These are phyloP conservation scores for Epinephelus cyanopodus DNA, from an alignment of 2,113 vertebrate species.

Conservation along the genomic window DNA sequence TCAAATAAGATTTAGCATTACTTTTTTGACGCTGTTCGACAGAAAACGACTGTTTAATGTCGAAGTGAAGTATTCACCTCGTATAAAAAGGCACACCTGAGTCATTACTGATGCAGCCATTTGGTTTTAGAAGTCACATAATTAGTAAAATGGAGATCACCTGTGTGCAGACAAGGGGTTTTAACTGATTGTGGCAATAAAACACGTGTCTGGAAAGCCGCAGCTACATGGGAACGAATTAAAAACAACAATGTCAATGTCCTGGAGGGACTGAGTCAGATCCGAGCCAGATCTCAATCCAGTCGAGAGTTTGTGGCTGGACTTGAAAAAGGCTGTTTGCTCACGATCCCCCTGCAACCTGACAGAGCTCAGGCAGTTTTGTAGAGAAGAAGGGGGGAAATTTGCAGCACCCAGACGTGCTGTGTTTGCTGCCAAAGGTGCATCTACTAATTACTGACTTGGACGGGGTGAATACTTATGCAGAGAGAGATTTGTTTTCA, in stretches of 20 bases:
- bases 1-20: background rate
- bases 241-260: background rate
- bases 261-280: background rate
- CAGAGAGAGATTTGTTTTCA: background rate
- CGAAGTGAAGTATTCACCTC: background rate
- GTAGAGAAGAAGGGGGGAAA: background rate
- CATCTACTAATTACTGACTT: background rate
- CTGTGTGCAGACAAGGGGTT: background rate
- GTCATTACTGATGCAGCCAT: background rate
- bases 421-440: slow-evolving; percentile 2
- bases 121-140: background rate
- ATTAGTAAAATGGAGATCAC: background rate
- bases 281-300: background rate
- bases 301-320: background rate
- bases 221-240: background rate
- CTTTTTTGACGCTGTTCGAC: background rate
- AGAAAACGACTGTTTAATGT: background rate
- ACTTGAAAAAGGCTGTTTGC: slow-evolving; percentile 1
- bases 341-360: background rate
- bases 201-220: background rate
- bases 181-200: background rate
- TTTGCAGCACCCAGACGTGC: background rate
- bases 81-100: background rate
- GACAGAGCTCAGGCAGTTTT: background rate
- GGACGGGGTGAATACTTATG: background rate